These are phyloP conservation scores for Strigamia crassipes DNA, from an alignment of 2,888 invertebrate genomes.

Conservation along the genomic window DNA sequence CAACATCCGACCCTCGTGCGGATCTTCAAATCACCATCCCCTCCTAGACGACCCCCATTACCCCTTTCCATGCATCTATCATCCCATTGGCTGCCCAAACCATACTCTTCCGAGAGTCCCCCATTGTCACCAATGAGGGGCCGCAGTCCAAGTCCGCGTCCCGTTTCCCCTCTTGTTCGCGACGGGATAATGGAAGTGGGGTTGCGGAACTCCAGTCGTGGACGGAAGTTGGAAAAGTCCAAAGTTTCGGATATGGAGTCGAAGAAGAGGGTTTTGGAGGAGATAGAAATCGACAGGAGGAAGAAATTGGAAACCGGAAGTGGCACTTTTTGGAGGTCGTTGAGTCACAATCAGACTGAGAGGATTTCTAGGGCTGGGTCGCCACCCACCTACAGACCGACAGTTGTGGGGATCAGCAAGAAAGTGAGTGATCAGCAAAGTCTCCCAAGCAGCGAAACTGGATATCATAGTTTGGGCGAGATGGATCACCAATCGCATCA, in stretches of 20 bases:
- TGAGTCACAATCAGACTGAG: neutral
- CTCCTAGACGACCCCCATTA: slow-evolving; percentile 43
- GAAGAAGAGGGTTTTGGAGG: neutral
- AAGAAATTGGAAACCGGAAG: neutral
- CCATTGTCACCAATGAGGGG: neutral
- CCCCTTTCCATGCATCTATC: neutral
- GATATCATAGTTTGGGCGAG: slow-evolving; percentile 18
- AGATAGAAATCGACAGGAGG: neutral
- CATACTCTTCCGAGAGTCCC: slow-evolving; percentile 7
- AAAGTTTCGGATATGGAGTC: neutral
- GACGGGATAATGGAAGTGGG: neutral
- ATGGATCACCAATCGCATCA: neutral
- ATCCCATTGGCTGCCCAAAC: slow-evolving; percentile 17
- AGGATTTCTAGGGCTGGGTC: neutral
- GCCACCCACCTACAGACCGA: neutral
- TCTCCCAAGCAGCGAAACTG: slow-evolving; percentile 17
- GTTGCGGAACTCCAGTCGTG: no score
- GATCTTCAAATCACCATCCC: neutral
- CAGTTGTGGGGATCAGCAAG: neutral
- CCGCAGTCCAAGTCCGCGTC: neutral
- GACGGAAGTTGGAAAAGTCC: neutral
- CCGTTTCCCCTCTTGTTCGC: no score
- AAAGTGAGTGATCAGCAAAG: neutral
- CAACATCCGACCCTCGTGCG: neutral
- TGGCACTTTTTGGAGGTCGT: neutral